phyloP scores from a whole-genome alignment of 2,113 vertebrate species.

The Rhinopomastus cyanomelas region DNA sequence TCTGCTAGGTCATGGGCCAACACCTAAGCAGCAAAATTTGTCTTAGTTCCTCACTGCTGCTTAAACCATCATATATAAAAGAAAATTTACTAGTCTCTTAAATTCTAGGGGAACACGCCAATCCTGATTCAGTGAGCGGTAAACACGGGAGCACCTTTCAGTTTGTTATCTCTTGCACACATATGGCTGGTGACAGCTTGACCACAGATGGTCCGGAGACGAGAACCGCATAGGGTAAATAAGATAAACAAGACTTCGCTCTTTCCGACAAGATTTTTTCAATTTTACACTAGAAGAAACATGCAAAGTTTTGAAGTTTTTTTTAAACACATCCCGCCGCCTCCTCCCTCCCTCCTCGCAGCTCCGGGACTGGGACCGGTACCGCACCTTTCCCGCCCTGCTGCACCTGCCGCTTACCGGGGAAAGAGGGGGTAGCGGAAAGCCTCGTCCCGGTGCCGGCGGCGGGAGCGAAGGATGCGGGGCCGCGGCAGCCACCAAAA shows the following conservation, averaged over 20 bases:
- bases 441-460: neutral
- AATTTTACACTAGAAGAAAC: neutral
- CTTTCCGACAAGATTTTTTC: neutral
- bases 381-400: neutral
- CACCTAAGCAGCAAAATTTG: neutral
- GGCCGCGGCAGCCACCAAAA: conserved; percentile 64
- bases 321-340: too few species aligned
- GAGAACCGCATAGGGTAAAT: neutral
- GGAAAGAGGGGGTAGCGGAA: neutral
- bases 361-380: too few species aligned
- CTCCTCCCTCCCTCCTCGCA: neutral
- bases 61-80: neutral
- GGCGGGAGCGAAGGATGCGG: neutral
- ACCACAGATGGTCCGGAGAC: neutral
- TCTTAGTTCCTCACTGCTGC: neutral
- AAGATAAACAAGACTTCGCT: neutral
- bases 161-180: conserved; percentile 24
- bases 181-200: neutral
- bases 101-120: neutral
- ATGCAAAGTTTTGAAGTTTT: neutral
- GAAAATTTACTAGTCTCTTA: neutral
- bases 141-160: neutral
- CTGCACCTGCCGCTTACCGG: neutral
- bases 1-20: neutral
- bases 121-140: neutral